Evolutionary conservation across 2,113 vertebrate species (phyloP).

Genomic region (Fulmarus glacialis): DNA sequence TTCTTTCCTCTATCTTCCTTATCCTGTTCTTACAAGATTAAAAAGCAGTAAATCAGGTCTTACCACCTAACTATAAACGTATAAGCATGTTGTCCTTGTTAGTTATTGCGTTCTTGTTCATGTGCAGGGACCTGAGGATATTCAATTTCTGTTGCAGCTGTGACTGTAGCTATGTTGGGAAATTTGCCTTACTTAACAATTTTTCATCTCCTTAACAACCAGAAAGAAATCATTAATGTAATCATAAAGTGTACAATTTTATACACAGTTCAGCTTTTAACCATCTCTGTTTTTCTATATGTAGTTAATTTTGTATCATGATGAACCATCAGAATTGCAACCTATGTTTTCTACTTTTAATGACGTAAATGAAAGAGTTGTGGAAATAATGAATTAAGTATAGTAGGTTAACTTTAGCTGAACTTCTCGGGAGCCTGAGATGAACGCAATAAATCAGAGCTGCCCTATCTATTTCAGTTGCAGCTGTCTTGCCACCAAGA

Average conservation of each 20-base stretch:
- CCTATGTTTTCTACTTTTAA: not conserved
- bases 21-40: not conserved
- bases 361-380: not conserved
- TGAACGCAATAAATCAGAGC: not conserved
- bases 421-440: not conserved
- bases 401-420: not conserved
- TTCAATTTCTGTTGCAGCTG: not conserved
- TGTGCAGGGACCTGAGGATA: not conserved
- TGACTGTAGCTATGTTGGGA: not conserved
- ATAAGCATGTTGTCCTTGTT: not conserved
- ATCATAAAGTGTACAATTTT: not conserved
- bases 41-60: not conserved
- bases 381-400: not conserved
- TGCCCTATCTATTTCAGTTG: not conserved
- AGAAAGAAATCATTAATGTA: not conserved
- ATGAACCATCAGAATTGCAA: not conserved
- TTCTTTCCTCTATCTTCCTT: not conserved
- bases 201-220: not conserved
- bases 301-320: not conserved
- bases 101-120: not conserved
- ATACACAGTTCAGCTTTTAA: not conserved
- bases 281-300: not conserved
- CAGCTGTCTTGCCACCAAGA: not conserved
- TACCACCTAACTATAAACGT: not conserved
- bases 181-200: not conserved